Conservation (phyloP, 2,888 invertebrate species). For the Zeuzera pyrina region DNA sequence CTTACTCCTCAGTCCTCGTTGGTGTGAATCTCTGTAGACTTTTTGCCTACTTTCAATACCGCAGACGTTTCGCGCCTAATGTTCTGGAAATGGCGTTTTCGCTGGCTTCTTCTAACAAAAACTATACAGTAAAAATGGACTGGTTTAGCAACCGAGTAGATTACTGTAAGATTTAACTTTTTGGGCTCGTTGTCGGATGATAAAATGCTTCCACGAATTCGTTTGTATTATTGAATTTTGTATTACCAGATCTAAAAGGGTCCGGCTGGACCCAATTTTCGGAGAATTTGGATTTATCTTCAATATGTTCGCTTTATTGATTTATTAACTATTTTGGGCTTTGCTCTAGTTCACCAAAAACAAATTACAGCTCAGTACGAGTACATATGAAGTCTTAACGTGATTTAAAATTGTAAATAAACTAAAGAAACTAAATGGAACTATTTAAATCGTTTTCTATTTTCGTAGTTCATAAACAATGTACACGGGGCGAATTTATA, state of each 20-base stretch:
- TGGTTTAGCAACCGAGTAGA: conserved; percentile 2
- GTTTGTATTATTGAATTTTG: too few relatives aligned
- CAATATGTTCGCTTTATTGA: too few relatives aligned
- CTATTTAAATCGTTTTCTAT: not conserved
- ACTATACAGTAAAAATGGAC: conserved; percentile 6
- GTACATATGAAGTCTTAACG: too few relatives aligned
- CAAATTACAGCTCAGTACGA: too few relatives aligned
- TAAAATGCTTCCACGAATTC: too few relatives aligned
- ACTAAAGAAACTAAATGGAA: conserved; percentile 1
- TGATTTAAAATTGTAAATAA: too few relatives aligned
- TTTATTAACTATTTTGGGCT: too few relatives aligned
- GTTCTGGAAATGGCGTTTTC: conserved; percentile 24
- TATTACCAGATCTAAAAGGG: too few relatives aligned
- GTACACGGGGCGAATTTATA: conserved; percentile 11
- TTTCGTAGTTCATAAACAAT: conserved; percentile 14
- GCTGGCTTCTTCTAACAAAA: conserved; percentile 17
- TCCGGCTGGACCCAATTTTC: too few relatives aligned
- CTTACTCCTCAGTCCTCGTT: not conserved
- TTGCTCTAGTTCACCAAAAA: too few relatives aligned
- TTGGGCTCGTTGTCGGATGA: too few relatives aligned
- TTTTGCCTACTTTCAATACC: conserved; percentile 19
- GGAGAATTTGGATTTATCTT: too few relatives aligned
- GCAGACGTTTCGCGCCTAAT: conserved; percentile 17
- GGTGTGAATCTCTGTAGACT: conserved; percentile 11
- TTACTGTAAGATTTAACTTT: conserved; percentile 13